Percentiles rank a stretch among this genome's conserved stretches.
Conservation (phyloP, 2,888 invertebrate species). For the Tanypteryx hageni region DNA sequence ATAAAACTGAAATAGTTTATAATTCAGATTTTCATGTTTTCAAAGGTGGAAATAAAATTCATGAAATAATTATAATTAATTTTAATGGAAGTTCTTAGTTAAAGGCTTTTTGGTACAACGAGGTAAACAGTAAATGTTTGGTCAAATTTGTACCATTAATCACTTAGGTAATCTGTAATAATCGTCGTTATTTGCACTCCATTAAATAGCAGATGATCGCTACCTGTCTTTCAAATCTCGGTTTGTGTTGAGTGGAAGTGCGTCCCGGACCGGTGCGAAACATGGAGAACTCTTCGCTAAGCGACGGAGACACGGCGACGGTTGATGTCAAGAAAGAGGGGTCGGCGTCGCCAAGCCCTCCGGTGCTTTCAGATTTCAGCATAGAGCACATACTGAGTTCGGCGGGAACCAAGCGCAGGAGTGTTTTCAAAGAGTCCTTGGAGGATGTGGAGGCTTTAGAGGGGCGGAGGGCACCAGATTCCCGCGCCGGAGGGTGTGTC, state of each 20-base stretch:
- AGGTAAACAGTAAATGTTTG: too few relatives aligned
- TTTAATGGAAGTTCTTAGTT: too few relatives aligned
- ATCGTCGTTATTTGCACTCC: too few relatives aligned
- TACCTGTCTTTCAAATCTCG: background rate
- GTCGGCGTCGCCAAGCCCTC: background rate
- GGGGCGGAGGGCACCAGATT: conserved; percentile 41
- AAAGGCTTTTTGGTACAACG: too few relatives aligned
- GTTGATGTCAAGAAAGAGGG: background rate
- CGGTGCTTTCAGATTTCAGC: conserved; percentile 76
- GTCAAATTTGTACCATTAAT: too few relatives aligned
- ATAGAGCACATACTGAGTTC: conserved; percentile 80
- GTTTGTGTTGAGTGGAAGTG: background rate
- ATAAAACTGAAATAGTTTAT: too few relatives aligned
- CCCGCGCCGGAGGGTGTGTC: conserved; percentile 21
- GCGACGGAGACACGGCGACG: background rate
- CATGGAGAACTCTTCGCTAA: background rate
- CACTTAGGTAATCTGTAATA: too few relatives aligned
- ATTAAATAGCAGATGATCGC: background rate
- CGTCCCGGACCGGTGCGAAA: background rate
- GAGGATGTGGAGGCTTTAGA: conserved; percentile 69
- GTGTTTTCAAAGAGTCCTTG: conserved; percentile 61
- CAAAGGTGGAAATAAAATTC: too few relatives aligned
- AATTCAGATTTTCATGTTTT: too few relatives aligned
- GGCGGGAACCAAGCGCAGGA: conserved; percentile 73
- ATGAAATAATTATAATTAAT: too few relatives aligned